Evolutionary conservation across 2,888 invertebrate genomes (phyloP).

Genomic region (Patella pellucida): DNA sequence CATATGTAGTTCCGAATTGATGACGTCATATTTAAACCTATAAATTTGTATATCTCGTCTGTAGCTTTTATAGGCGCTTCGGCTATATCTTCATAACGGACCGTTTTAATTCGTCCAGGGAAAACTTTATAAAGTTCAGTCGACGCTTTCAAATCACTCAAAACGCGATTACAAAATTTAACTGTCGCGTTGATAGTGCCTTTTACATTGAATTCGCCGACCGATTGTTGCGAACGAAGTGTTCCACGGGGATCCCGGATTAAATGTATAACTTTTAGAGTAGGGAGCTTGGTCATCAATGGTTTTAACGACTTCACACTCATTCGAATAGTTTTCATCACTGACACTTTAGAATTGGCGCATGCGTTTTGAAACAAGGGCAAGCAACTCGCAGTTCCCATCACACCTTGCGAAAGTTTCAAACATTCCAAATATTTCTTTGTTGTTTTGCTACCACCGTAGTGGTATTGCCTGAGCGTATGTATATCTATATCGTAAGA

Average conservation of each 20-base stretch:
- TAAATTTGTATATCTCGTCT: constrained; percentile 23
- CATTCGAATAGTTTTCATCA: constrained; percentile 27
- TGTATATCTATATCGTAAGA: constrained; percentile 11
- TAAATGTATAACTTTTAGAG: constrained; percentile 31
- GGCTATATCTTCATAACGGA: constrained; percentile 34
- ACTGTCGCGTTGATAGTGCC: neutral
- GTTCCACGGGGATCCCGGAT: constrained; percentile 30
- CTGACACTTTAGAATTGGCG: neutral
- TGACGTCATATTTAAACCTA: constrained; percentile 15
- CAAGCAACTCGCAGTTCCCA: constrained; percentile 4
- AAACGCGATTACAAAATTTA: constrained; percentile 13
- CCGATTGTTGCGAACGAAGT: constrained; percentile 18
- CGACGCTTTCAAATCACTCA: constrained; percentile 5
- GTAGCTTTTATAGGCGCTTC: constrained; percentile 19
- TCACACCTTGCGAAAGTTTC: neutral
- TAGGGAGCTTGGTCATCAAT: constrained; percentile 23
- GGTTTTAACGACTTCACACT: constrained; percentile 16
- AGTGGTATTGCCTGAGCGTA: constrained; percentile 18
- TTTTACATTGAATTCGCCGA: constrained; percentile 9
- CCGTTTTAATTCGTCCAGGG: constrained; percentile 22
- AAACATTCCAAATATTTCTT: neutral
- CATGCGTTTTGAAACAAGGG: constrained; percentile 21
- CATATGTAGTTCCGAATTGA: constrained; percentile 22
- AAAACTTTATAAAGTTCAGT: neutral
- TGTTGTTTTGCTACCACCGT: constrained; percentile 11